Conservation (phyloP, 2,797 vertebrate genomes). For the Carapus acus region DNA sequence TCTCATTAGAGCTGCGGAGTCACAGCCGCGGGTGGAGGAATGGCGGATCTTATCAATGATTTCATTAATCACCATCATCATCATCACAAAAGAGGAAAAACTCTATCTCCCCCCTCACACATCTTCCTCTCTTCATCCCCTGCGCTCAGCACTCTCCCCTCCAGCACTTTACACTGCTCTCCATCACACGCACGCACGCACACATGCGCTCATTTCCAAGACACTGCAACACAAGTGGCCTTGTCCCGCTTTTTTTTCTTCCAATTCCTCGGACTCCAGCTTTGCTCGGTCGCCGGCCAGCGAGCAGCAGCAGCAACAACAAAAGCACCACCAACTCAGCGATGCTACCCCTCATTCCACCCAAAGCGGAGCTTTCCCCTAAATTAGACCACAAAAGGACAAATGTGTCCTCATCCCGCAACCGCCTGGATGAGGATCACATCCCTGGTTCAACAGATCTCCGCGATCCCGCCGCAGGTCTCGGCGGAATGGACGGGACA, state of each 20-base stretch:
- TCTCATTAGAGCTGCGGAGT: conserved; percentile 57
- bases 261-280: conserved; percentile 54
- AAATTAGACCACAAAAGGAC: conserved; percentile 61
- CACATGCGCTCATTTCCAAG: conserved; percentile 52
- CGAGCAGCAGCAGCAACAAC: conserved; percentile 40
- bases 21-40: conserved; percentile 38
- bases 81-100: too few relatives aligned
- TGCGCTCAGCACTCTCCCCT: conserved; percentile 30
- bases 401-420: conserved; percentile 52
- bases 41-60: conserved; percentile 62
- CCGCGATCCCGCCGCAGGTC: conserved; percentile 45
- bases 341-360: conserved; percentile 46
- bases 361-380: conserved; percentile 33
- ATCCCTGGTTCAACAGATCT: conserved; percentile 64
- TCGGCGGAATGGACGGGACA: too few relatives aligned
- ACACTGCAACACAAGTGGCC: conserved; percentile 62
- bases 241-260: conserved; percentile 41
- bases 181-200: conserved; percentile 12
- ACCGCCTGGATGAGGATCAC: conserved; percentile 49
- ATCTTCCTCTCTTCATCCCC: conserved; percentile 27
- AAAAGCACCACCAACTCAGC: conserved; percentile 61
- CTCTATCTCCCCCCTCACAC: conserved; percentile 33
- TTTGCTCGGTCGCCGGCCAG: conserved; percentile 52
- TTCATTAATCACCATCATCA: conserved; percentile 67
- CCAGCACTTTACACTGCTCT: conserved; percentile 25